Base-by-base conservation (phyloP, 2,888 invertebrate species). In the Nomada hirtipes region DNA sequence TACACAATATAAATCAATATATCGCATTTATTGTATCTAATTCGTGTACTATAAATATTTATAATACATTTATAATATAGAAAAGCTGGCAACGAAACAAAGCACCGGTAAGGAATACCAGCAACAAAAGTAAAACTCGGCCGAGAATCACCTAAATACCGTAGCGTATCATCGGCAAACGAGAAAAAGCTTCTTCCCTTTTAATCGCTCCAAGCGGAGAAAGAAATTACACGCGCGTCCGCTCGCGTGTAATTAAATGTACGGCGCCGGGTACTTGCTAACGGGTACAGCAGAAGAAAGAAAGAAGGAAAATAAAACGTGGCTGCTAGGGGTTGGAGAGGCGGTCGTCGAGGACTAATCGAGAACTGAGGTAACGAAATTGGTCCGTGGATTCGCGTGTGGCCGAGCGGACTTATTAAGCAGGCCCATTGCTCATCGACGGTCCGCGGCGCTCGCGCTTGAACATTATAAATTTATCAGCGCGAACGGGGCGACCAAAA, bases 401-500 rank as follows among this genome's bases (percentile, higher is more conserved):
- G 90, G 89, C 89, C 84, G 29, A 13, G 42, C 85, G 80, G 86
- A 84, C 88, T 90, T 91, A 91, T 92, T 92, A 92, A 91, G 85
- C 88, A 86, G 81, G 85, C 76, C 86, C 90, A 89, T 90, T 87
- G 87, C 88, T 91, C 89, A 89, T 87, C 84, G 82, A 82, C 36
- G 50, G 71, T 61, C 81, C 76, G 73, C 68, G 77, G 74, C 71
- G 79, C 72, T 79, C 84, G 83, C 77, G 83, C 79, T 86, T 60
- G 85, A 90, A 90, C 90, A 89, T 92, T 91, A 92, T 91, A 92
- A 92, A 93, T 93, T 93, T 93, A 91, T 91, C 91, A 92, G 91
- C 79, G 88, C 86, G 90, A n/a, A 89, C 88, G 79, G 83, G 88
- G 86, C 89, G 91, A 91, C 91, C 90, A 90, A 91, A 91, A 90